These are phyloP conservation scores for Ciconia maguari DNA, from an alignment of 2,113 vertebrate species.

Conservation along the genomic window DNA sequence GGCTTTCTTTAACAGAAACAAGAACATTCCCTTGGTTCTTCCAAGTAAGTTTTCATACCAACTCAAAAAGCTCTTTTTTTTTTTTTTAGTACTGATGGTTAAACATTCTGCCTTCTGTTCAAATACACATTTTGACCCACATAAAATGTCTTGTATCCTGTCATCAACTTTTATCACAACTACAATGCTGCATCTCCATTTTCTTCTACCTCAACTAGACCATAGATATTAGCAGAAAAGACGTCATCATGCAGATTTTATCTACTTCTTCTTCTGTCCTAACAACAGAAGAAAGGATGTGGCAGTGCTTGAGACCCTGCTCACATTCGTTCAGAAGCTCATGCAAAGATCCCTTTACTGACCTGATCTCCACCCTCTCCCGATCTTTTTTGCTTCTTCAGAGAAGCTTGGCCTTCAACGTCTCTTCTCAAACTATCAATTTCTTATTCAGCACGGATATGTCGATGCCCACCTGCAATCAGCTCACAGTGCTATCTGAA, in stretches of 20 bases:
- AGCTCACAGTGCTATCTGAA: not conserved
- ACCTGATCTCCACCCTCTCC: not conserved
- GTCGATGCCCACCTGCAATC: not conserved
- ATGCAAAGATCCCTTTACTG: not conserved
- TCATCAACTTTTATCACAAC: not conserved
- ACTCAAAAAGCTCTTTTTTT: not conserved
- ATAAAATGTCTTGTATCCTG: not conserved
- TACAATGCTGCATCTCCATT: not conserved
- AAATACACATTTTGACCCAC: not conserved
- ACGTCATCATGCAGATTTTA: not conserved
- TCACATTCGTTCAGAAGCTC: not conserved
- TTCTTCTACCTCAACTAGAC: not conserved
- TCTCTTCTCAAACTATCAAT: not conserved
- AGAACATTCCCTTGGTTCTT: not conserved
- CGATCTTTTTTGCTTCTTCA: not conserved
- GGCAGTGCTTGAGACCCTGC: not conserved
- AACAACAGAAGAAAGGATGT: not conserved
- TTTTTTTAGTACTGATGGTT: not conserved
- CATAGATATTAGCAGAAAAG: not conserved
- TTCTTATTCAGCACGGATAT: not conserved
- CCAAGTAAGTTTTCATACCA: not conserved
- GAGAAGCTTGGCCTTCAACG: not conserved
- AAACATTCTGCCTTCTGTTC: not conserved
- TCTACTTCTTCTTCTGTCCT: not conserved
- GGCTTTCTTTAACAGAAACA: not conserved